Conservation (phyloP, 2,113 vertebrate species). For the Tachysurus vachellii region DNA sequence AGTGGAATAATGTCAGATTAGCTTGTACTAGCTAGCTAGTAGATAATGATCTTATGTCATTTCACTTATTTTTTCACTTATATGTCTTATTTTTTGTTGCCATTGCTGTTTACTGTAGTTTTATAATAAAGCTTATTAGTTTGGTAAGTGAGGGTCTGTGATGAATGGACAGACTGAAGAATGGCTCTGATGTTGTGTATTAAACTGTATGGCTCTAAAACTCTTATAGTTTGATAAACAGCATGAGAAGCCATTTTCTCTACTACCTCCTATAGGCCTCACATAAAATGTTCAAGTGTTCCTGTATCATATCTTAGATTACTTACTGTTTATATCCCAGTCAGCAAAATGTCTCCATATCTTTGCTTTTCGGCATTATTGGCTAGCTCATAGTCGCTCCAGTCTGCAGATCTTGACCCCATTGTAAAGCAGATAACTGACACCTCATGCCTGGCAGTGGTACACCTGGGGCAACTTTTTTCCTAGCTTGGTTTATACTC, state of each 20-base stretch:
- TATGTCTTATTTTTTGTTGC: background rate
- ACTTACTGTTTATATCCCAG: background rate
- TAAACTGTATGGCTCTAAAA: conserved; percentile 71
- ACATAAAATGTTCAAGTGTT: background rate
- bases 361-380: background rate
- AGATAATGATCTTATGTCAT: too few relatives aligned
- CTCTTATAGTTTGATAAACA: conserved; percentile 79
- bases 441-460: background rate
- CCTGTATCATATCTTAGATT: background rate
- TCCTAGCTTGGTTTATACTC: background rate
- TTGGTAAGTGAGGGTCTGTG: background rate
- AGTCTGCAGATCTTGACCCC: background rate
- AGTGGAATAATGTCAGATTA: too few relatives aligned
- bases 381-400: background rate
- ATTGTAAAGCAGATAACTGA: background rate
- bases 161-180: conserved; percentile 42
- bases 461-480: background rate
- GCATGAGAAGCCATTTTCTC: conserved; percentile 69
- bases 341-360: background rate
- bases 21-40: too few relatives aligned
- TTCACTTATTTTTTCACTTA: too few relatives aligned
- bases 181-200: conserved; percentile 74
- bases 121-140: background rate
- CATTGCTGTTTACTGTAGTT: background rate
- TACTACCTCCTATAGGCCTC: background rate